A percentile compares a stretch with the other conserved stretches of the same genome.
phyloP scores from a whole-genome alignment of 2,888 invertebrate genomes.

The Panorpa germanica region DNA sequence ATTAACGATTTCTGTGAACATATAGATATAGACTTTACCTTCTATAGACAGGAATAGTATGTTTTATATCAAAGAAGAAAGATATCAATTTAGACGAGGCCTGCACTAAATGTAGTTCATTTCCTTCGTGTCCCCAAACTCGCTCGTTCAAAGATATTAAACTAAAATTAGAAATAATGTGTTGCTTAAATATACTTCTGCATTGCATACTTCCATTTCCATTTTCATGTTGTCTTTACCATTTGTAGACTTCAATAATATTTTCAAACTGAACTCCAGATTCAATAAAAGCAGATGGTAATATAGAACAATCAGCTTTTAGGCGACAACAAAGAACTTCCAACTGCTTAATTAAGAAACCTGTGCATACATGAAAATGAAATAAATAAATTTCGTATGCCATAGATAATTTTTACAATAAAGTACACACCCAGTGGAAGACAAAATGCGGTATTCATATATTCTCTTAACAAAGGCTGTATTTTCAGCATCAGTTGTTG shows the following conservation, averaged over 20 bases:
- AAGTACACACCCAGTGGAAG: constrained; percentile 59
- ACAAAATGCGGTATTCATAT: constrained; percentile 65
- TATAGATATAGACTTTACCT: too few species aligned
- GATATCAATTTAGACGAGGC: constrained; percentile 55
- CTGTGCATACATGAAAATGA: too few species aligned
- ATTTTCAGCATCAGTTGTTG: constrained; percentile 57
- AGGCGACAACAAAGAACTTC: constrained; percentile 61
- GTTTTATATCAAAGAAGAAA: too few species aligned
- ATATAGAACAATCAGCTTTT: constrained; percentile 49
- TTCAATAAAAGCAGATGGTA: constrained; percentile 55
- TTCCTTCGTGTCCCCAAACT: constrained; percentile 68
- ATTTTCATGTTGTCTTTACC: too few species aligned
- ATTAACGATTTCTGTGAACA: too few species aligned
- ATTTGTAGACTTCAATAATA: too few species aligned
- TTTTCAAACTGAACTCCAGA: too few species aligned
- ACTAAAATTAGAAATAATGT: constrained; percentile 29
- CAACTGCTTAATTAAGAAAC: constrained; percentile 58
- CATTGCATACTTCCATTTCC: too few species aligned
- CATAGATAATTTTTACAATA: constrained; percentile 4
- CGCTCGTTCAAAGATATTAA: constrained; percentile 66
- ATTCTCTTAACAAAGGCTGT: constrained; percentile 54
- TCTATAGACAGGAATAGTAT: too few species aligned
- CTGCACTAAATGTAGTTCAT: constrained; percentile 69
- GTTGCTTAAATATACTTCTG: too few species aligned
- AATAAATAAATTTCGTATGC: constrained; percentile 8